Evolutionary conservation across 2,113 vertebrate genomes (phyloP).

Genomic region (Sceloporus undulatus): DNA sequence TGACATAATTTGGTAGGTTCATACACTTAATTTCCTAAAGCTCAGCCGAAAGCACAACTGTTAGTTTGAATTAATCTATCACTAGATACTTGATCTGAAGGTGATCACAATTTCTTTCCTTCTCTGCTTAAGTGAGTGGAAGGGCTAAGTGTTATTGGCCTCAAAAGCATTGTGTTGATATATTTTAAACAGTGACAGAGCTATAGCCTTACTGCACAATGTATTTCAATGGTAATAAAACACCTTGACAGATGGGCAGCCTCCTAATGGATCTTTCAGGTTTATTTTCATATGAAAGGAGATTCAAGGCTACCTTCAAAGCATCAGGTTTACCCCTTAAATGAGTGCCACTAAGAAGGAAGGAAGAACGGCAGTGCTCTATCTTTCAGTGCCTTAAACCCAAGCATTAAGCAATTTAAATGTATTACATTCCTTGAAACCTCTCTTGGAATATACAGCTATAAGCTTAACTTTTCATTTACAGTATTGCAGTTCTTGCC

Average conservation of each 20-base stretch:
- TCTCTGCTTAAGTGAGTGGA: neutral
- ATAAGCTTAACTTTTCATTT: neutral
- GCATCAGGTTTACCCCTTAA: neutral
- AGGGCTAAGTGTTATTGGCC: slow-evolving; percentile 17
- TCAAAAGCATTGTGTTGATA: neutral
- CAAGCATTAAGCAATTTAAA: neutral
- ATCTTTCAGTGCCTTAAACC: neutral
- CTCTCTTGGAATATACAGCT: neutral
- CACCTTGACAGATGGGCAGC: slow-evolving; percentile 26
- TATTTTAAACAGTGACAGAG: neutral
- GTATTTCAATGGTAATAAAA: slow-evolving; percentile 12
- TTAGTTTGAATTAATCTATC: slow-evolving; percentile 4
- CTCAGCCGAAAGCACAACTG: neutral
- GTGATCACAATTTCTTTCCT: neutral
- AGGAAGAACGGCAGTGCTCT: neutral
- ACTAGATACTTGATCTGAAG: neutral
- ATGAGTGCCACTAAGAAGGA: neutral
- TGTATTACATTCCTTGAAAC: neutral
- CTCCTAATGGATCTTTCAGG: neutral
- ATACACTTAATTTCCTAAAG: neutral
- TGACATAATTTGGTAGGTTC: neutral
- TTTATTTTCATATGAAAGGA: slow-evolving; percentile 7
- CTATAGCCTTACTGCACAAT: slow-evolving; percentile 4
- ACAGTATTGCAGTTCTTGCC: too few species aligned
- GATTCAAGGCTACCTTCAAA: neutral